A percentile compares a stretch with the other conserved stretches of the same genome.
Conservation (phyloP, 2,888 invertebrate species). For the Amitus sp. region DNA sequence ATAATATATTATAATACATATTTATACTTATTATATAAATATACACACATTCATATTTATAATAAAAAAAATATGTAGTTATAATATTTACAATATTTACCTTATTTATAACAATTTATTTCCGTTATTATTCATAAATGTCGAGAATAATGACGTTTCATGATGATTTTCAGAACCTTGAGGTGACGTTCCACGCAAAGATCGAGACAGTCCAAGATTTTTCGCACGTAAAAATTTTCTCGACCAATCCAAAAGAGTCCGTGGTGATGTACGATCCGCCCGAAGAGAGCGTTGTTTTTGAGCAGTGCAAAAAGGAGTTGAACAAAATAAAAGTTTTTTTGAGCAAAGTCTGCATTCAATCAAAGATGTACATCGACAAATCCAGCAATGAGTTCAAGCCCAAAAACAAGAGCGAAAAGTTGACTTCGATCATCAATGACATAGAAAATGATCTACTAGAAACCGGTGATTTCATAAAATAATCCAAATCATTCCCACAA, state of each 20-base stretch:
- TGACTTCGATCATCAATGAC: conserved; percentile 67
- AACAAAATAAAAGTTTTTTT: not conserved
- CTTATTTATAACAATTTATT: too few species aligned
- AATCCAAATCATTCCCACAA: too few species aligned
- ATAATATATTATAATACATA: too few species aligned
- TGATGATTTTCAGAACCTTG: conserved; percentile 70
- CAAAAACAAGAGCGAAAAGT: conserved; percentile 45
- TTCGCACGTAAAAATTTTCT: conserved; percentile 68
- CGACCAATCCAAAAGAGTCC: conserved; percentile 67
- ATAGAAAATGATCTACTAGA: conserved; percentile 68
- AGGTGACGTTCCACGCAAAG: conserved; percentile 78
- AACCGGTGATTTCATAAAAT: conserved; percentile 65
- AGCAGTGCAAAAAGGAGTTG: not conserved
- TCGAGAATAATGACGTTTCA: too few species aligned
- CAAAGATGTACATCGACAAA: conserved; percentile 9
- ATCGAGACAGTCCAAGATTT: conserved; percentile 76
- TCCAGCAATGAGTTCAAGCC: conserved; percentile 54
- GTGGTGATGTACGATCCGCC: conserved; percentile 49
- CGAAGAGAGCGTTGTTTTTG: not conserved
- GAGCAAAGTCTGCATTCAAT: not conserved
- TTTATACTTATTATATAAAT: too few species aligned
- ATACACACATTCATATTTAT: too few species aligned
- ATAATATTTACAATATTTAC: too few species aligned
- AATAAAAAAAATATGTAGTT: too few species aligned
- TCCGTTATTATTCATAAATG: too few species aligned